A percentile compares a stretch with the other conserved stretches of the same genome.
phyloP scores from a whole-genome alignment of 1,140 invertebrate genomes.

The Cotesia glomerata region DNA sequence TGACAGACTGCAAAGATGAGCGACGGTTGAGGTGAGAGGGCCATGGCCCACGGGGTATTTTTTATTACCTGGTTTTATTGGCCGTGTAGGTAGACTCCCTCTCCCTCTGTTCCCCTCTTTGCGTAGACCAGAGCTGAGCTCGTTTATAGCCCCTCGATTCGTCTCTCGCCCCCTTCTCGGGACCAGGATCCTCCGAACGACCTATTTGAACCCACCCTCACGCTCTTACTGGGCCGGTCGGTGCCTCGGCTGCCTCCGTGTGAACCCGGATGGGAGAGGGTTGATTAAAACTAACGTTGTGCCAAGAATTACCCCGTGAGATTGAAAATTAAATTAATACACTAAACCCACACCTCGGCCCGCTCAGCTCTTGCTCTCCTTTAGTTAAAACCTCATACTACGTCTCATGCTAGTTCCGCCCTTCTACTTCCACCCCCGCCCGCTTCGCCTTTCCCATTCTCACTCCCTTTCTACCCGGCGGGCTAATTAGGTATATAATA shows the following conservation, averaged over 20 bases:
- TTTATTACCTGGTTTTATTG: conserved; percentile 65
- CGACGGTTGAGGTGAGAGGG: conserved; percentile 30
- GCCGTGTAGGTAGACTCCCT: conserved; percentile 51
- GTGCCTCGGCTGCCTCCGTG: conserved; percentile 19
- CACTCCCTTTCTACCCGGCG: conserved; percentile 38
- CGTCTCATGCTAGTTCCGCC: background rate
- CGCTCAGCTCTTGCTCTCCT: conserved; percentile 15
- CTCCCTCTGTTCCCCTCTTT: conserved; percentile 18
- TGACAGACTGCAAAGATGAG: conserved; percentile 31
- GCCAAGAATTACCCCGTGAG: conserved; percentile 64
- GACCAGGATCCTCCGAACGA: background rate
- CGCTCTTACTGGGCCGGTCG: conserved; percentile 16
- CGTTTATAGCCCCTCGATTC: conserved; percentile 16
- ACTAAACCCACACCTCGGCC: conserved; percentile 53
- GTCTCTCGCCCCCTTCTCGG: conserved; percentile 19
- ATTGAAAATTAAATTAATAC: conserved; percentile 67
- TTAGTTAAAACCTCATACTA: background rate
- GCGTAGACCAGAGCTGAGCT: background rate
- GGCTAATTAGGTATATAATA: conserved; percentile 64
- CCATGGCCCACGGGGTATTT: conserved; percentile 57
- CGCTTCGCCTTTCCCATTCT: background rate
- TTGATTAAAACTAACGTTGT: conserved; percentile 64
- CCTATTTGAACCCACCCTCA: conserved; percentile 9
- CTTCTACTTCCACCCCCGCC: background rate
- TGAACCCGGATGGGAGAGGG: conserved; percentile 47